Evolutionary conservation across 1,140 invertebrate genomes (phyloP).

Genomic region (Tachypleus tridentatus): DNA sequence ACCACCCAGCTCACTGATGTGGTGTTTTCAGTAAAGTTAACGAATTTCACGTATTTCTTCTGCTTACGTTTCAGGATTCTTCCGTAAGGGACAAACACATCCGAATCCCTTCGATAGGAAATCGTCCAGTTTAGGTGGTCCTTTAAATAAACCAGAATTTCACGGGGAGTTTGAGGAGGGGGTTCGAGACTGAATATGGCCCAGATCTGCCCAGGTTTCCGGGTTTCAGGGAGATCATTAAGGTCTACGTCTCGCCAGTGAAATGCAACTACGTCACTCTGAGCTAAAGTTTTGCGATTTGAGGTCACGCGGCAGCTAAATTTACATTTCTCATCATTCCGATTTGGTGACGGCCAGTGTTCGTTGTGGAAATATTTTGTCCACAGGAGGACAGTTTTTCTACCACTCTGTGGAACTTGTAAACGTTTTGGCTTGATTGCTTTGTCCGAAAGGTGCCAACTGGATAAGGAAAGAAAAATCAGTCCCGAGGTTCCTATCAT

Average conservation of each 20-base stretch:
- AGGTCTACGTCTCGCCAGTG: slow-evolving; percentile 18
- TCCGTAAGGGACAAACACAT: slow-evolving; percentile 31
- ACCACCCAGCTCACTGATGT: slow-evolving; percentile 43
- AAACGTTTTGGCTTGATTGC: too few species aligned
- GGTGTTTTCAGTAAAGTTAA: not conserved
- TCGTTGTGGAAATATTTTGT: too few species aligned
- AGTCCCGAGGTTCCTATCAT: too few species aligned
- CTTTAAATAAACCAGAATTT: slow-evolving; percentile 8
- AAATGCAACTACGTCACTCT: slow-evolving; percentile 24
- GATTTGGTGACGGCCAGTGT: too few species aligned
- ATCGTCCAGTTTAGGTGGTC: slow-evolving; percentile 39
- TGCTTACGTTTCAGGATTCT: slow-evolving; percentile 11
- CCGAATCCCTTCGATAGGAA: slow-evolving; percentile 35
- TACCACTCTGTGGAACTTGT: too few species aligned
- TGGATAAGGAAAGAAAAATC: too few species aligned
- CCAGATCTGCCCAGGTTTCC: slow-evolving; percentile 22
- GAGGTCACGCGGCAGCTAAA: slow-evolving; percentile 21
- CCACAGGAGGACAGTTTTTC: too few species aligned
- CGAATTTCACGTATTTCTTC: not conserved
- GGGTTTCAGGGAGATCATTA: slow-evolving; percentile 11
- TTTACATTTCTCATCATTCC: slow-evolving; percentile 12
- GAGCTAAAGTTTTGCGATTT: slow-evolving; percentile 16
- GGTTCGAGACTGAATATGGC: slow-evolving; percentile 27
- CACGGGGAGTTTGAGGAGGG: slow-evolving; percentile 16
- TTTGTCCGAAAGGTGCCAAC: too few species aligned